phyloP scores from a whole-genome alignment of 2,797 vertebrate species.

The Chiloscyllium punctatum region DNA sequence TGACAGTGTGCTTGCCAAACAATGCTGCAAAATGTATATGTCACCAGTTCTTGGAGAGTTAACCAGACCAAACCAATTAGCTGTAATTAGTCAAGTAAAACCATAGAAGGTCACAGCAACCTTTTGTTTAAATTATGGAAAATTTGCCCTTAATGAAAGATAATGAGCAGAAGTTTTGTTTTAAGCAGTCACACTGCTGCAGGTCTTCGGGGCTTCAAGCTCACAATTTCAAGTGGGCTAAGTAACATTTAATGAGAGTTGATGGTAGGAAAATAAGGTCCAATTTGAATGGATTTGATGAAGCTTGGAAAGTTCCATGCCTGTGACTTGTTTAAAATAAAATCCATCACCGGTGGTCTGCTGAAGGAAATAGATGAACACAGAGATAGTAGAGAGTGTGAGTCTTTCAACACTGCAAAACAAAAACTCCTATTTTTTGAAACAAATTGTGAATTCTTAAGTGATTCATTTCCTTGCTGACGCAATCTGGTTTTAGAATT shows the following conservation, averaged over 20 bases:
- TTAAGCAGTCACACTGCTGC: background rate
- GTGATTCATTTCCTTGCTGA: background rate
- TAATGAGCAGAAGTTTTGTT: constrained; percentile 6
- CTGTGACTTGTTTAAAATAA: background rate
- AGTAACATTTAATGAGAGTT: constrained; percentile 5
- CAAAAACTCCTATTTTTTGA: background rate
- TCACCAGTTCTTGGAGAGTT: background rate
- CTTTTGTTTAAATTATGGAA: constrained; percentile 33
- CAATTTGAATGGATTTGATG: background rate
- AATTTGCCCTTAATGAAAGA: constrained; percentile 25
- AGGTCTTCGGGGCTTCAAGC: background rate
- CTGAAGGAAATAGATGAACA: background rate
- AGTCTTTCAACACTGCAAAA: background rate
- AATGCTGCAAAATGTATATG: background rate
- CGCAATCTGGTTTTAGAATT: background rate
- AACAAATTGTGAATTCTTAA: background rate
- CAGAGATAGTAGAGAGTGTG: background rate
- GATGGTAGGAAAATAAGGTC: background rate
- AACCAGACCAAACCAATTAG: constrained; percentile 29
- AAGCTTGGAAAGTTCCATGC: background rate
- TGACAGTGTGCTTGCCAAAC: background rate
- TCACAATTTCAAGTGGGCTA: background rate
- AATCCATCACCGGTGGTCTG: background rate
- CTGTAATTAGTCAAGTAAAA: constrained; percentile 28
- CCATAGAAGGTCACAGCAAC: background rate